A percentile compares a stretch with the other conserved stretches of the same genome.
These are phyloP conservation scores for Numenius arquata DNA, from an alignment of 2,113 vertebrate genomes.

Conservation along the genomic window DNA sequence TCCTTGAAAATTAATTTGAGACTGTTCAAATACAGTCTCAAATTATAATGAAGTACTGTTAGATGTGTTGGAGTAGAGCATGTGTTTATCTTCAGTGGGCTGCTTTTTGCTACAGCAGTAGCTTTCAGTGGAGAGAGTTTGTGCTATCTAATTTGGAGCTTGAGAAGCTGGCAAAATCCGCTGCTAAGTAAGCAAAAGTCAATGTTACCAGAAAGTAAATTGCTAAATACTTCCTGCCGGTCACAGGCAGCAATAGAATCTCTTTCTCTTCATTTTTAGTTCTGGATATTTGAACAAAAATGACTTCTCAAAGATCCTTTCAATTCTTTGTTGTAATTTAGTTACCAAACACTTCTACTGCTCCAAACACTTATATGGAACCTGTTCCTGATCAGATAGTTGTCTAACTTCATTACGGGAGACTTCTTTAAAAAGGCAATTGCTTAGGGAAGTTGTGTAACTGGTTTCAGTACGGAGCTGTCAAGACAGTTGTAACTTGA, in stretches of 20 bases:
- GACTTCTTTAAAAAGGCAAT: background rate
- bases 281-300: background rate
- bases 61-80: background rate
- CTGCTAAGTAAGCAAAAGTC: conserved; percentile 21
- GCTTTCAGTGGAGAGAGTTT: background rate
- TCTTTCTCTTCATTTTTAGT: background rate
- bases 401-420: background rate
- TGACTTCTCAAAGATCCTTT: background rate
- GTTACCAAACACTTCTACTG: background rate
- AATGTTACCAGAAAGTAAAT: background rate
- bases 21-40: background rate
- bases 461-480: background rate
- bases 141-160: background rate
- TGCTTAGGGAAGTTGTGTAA: background rate
- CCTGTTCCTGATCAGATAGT: background rate
- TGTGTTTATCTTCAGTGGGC: background rate
- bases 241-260: background rate
- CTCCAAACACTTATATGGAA: background rate
- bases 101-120: conserved; percentile 3
- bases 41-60: background rate
- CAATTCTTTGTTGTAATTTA: background rate
- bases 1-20: background rate
- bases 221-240: background rate
- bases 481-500: background rate
- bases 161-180: conserved; percentile 3